Base-by-base conservation (phyloP, 2,888 invertebrate species). In the Sesamia inferens region DNA sequence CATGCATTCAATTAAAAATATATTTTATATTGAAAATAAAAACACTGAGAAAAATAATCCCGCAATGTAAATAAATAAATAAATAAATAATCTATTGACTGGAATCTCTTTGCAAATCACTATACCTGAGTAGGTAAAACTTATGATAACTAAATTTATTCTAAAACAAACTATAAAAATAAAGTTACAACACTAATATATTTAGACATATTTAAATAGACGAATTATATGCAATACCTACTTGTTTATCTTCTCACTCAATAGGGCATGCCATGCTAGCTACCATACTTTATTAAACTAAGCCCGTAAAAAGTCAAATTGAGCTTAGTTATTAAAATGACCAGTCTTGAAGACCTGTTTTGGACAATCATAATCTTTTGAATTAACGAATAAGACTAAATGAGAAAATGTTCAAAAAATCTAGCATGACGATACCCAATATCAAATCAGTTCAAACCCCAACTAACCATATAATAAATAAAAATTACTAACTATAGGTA, bases 1-100 rank as follows among this genome's bases (percentile, higher is more conserved):
- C 94, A 95, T 95, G 94, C 94, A 94, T 90, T 92, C 88, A 91
- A 93, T 90, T 86, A 85, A 88, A 90, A 87, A 87, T 39, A 87
- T 82, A 87, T 85, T 79, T 84, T 83, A 73, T 42, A 80, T 83
- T 75, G 24, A 59, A 85, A 77, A 81, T 63, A 86, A 81, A 81
- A 76, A 74, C 47, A 51, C 44, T 51, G 63, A 78, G 74, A 63
- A 85, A 79, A 2, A 86, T 76, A 77, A 83, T 78, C 81, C 71
- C 75, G 78, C 74, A 79, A 81, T 88, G 80, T 85, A 81, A 88
- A 89, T 87, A 84, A 85, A 86, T 87, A 84, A 85, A 86, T 83
- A 81, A 81, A 85, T 82, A 85, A 81, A 85, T 82, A 84, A 84
- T 81, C 77, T 87, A 87, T 83, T 88, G 88, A 89, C 88, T 89